Base-by-base conservation (phyloP, 2,797 vertebrate species). In the Dicrostonyx torquatus region DNA sequence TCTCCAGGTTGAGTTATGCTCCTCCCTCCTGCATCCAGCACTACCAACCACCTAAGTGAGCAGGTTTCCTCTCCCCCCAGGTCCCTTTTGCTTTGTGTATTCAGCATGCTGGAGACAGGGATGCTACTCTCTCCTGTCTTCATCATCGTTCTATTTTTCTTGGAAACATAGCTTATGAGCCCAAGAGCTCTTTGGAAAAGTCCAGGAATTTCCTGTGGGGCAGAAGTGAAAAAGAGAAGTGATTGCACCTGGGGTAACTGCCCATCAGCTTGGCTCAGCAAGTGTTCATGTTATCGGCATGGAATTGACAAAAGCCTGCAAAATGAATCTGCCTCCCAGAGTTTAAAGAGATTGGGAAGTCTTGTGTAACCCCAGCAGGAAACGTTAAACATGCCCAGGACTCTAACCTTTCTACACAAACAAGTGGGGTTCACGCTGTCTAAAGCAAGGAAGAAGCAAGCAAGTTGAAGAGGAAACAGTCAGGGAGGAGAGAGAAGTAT, bases 401-500 rank as follows among this genome's bases (percentile, higher is more conserved):
- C 68, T 91, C 37, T 72, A 89, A 40, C n/a, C 48, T 94, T 83
- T 89, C 62, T 70, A 75, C 45, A 76, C 43, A 87, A 64, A 87
- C 58, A 72, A 64, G 88, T 3, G 62, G 26, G 31, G 43, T 45
- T 40, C 84, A 50, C 15, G 48, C 58, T 82, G 86, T 58, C 6
- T 26, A 29, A 20, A 1, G 50, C 78, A 17, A 53, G 20, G 40
- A 87, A 37, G 79, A 87, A 85, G 93, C 73, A 78, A 78, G 80
- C 29, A 48, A 90, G 87, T 20, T 1, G 5, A 43, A 53, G 62
- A 60, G 55, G 45, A 80, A 86, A 82, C 6, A n/a, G 80, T 37
- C 48, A 84, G 89, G n/a, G 45, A 79, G 48, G 53, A 77, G 66
- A 62, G 55, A 66, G n/a, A 62, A 53, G 34, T 22, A 55, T 45